Base-by-base conservation (phyloP, 2,888 invertebrate genomes). In the Mesorhabditis sp. region DNA sequence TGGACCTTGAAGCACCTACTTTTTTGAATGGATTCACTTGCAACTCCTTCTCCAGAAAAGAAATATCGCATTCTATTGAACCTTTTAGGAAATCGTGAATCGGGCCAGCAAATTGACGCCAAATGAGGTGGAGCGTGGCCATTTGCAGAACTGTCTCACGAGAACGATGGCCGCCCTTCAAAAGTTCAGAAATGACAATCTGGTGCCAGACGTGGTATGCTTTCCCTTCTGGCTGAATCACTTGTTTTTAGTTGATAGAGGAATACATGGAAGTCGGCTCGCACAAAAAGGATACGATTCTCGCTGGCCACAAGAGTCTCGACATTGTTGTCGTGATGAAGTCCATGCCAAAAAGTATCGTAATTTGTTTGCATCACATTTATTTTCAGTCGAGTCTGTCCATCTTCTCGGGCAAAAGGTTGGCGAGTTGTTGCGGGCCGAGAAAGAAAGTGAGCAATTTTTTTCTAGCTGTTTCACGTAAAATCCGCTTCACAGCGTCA, bases 271-370 rank as follows among this genome's bases (percentile, higher is more conserved):
- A 95, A 88, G 96, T 98, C 5, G 97, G 97, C 0, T 94, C 96
- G 0, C 96, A 94, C 87, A 97, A 97, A 87, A 96, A 97, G 85
- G 95, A 96, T 3, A 97, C 97, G 0, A 95, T 97, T 92, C 91
- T 96, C 86, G 91, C 93, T 0, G 94, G 95, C 2, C 93, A 93
- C 87, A 95, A 94, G 86, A 91, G 94, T 0, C 97, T 96, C 0
- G 96, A 97, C 84, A 92, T 97, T 74, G 96, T 96, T 0, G 95
- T 97, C 1, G 94, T 97, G 75, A 90, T 97, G 74, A 96, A 96
- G 89, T 95, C 96, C 0, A 87, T 96, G 68, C 97, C 97, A 0
- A 95, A 95, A 1, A 65, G 72, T 72, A 13, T 10, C 10, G 7
- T 50, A 50, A 1, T 43, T 41, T 10, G 13, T n/a, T 45, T 45